Percentiles rank a stretch among this genome's conserved stretches.
Conservation (phyloP, 1,140 invertebrate species). For the Marisa cornuarietis region DNA sequence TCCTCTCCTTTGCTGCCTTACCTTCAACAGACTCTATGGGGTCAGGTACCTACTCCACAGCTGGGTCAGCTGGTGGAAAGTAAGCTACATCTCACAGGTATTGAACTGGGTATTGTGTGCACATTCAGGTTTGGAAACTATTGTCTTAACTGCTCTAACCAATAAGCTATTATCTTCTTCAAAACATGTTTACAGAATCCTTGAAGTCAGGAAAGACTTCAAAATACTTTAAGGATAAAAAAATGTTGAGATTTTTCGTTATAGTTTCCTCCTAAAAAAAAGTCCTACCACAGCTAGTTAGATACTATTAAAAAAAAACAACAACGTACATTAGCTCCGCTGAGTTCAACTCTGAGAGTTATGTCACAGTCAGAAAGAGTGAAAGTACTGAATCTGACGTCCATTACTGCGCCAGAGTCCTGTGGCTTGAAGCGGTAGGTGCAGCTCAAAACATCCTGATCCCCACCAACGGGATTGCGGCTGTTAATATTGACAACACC, state of each 20-base stretch:
- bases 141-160: too few relatives aligned
- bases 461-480: neutral
- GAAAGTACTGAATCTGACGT: neutral
- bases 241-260: neutral
- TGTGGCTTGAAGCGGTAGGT: constrained; percentile 1
- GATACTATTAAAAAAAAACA: neutral
- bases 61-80: too few relatives aligned
- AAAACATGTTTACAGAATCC: neutral
- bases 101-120: too few relatives aligned
- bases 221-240: neutral
- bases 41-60: too few relatives aligned
- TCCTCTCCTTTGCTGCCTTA: too few relatives aligned
- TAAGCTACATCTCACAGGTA: too few relatives aligned
- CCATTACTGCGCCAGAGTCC: constrained; percentile 6
- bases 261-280: neutral
- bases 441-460: neutral
- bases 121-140: too few relatives aligned
- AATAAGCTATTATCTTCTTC: too few relatives aligned
- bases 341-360: constrained; percentile 12
- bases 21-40: too few relatives aligned
- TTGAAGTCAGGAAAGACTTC: neutral
- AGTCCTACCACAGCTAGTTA: neutral
- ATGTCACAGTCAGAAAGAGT: constrained; percentile 12
- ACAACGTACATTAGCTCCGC: constrained; percentile 4
- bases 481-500: constrained; percentile 9